A percentile compares a stretch with the other conserved stretches of the same genome.
Evolutionary conservation across 2,888 invertebrate genomes (phyloP).

Genomic region (Cephus runcator): DNA sequence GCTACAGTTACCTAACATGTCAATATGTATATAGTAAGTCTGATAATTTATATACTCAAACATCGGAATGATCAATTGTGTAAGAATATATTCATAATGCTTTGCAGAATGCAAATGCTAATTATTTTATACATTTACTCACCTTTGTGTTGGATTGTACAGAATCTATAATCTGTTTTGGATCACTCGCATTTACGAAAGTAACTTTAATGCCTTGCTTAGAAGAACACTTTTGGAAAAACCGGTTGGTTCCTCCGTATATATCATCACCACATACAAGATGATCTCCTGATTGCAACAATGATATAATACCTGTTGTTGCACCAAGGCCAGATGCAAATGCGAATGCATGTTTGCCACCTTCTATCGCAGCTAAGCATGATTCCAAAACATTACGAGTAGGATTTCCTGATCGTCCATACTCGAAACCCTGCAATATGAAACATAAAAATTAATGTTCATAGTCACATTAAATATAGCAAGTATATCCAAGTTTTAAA

Average conservation of each 20-base stretch:
- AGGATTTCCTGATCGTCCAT: constrained; percentile 95
- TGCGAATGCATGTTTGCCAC: constrained; percentile 83
- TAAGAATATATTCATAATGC: constrained; percentile 9
- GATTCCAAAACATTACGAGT: constrained; percentile 88
- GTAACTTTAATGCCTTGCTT: constrained; percentile 79
- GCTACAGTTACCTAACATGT: background rate
- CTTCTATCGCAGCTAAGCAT: constrained; percentile 90
- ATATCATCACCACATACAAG: constrained; percentile 91
- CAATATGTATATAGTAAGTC: background rate
- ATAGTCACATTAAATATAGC: background rate
- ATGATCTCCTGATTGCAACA: constrained; percentile 89
- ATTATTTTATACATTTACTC: constrained; percentile 26
- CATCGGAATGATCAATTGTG: background rate
- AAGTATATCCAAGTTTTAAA: background rate
- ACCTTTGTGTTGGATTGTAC: constrained; percentile 90
- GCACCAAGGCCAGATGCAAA: constrained; percentile 95
- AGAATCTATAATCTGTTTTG: constrained; percentile 74
- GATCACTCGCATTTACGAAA: constrained; percentile 81
- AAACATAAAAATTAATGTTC: background rate
- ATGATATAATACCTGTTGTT: constrained; percentile 77
- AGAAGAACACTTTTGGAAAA: constrained; percentile 72
- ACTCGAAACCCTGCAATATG: constrained; percentile 82
- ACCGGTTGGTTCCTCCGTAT: constrained; percentile 92
- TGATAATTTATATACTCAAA: background rate
- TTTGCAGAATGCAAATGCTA: background rate